These are phyloP conservation scores for Apamea sordens DNA, from an alignment of 2,888 invertebrate species.

Conservation along the genomic window DNA sequence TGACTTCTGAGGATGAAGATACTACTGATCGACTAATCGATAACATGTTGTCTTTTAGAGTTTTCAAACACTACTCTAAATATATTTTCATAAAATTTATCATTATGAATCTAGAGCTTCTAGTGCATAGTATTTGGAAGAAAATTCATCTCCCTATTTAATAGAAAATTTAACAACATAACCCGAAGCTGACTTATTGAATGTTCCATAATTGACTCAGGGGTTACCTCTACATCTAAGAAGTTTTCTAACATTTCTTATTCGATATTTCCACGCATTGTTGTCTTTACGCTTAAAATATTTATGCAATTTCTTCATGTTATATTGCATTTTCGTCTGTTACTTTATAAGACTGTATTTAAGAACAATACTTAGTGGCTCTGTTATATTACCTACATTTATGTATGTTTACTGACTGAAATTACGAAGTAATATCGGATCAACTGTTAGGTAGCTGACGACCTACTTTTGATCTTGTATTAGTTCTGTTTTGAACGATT, in stretches of 20 bases:
- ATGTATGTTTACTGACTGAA: constrained; percentile 32
- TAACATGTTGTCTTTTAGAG: constrained; percentile 15
- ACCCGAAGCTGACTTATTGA: constrained; percentile 3
- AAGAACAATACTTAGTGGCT: constrained; percentile 46
- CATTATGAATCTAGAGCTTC: constrained; percentile 41
- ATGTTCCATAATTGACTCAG: background rate
- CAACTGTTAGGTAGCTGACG: background rate
- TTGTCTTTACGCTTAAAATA: constrained; percentile 24
- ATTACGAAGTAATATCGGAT: constrained; percentile 33
- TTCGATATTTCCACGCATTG: constrained; percentile 12
- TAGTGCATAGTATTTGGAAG: constrained; percentile 30
- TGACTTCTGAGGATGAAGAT: background rate
- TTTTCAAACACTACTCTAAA: constrained; percentile 13
- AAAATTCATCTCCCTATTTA: constrained; percentile 17
- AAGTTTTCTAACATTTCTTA: constrained; percentile 18
- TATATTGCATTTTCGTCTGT: constrained; percentile 32
- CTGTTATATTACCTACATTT: constrained; percentile 12
- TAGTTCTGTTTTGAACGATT: constrained; percentile 21
- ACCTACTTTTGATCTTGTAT: constrained; percentile 21
- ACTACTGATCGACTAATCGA: constrained; percentile 8
- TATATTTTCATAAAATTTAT: constrained; percentile 31
- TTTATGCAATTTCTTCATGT: constrained; percentile 28
- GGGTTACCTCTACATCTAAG: constrained; percentile 15
- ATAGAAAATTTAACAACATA: constrained; percentile 2
- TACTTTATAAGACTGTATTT: constrained; percentile 32